Base-by-base conservation (phyloP, 2,888 invertebrate genomes). In the Cartodere bifasciata region DNA sequence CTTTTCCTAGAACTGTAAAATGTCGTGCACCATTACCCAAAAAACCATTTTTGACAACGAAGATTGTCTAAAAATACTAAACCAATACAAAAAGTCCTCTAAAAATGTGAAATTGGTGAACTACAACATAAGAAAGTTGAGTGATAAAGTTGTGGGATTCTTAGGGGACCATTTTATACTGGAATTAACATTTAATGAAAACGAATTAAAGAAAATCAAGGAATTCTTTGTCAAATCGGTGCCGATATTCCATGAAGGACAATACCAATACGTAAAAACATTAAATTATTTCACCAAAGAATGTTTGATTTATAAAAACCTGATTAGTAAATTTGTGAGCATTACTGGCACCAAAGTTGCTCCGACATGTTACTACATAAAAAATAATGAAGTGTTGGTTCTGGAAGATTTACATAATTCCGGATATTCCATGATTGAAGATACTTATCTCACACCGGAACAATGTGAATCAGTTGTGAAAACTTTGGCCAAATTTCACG, bases 161-260 rank as follows among this genome's bases (percentile, higher is more conserved):
- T 31, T 52, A 28, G 52, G 48, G n/a, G 50, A 52, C 14, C 51
- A 52, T 39, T 43, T 64, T 6, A 56, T 50, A 30, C 42, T 64
- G 14, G 47, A 38, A 16, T 40, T 62, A 20, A 41, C 4, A 13
- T 37, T 24, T n/a, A 5, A 13, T 27, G 12, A 26, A 6, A 25
- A 35, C 12, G 38, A 27, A 26, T 12, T 32, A 13, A 20, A 15
- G 14, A 33, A 27, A n/a, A 22, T 57, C 1, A n/a, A n/a, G n/a
- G 48, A 48, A 13, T 67, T 70, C 36, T 79, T 79, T 44, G 54
- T 74, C 1, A 79, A 79, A 51, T 62, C 67, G 5, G 53, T 72
- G 27, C 76, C 77, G 0, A 56, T 57, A 34, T 16, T 28, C n/a
- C 62, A 70, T 29, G 47, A 54, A 5, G 41, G 41, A n/a, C 67